These are phyloP conservation scores for Amazona ochrocephala DNA, from an alignment of 2,797 vertebrate genomes.

Conservation along the genomic window DNA sequence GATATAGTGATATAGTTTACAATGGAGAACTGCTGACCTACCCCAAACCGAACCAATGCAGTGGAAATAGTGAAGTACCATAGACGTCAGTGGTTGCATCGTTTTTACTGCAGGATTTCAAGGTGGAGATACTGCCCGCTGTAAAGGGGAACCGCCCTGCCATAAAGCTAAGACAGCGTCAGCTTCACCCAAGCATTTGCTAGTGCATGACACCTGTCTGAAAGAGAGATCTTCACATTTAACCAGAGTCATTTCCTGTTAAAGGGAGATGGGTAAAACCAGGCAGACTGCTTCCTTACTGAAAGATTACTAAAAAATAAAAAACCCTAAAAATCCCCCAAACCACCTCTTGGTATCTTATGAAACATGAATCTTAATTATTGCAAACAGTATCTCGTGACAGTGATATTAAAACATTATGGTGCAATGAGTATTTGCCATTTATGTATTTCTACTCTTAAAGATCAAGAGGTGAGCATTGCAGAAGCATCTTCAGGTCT, in stretches of 20 bases:
- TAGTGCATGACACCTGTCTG: background rate
- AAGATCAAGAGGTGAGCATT: background rate
- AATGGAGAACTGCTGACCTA: background rate
- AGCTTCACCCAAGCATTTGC: background rate
- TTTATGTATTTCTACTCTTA: background rate
- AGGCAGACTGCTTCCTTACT: background rate
- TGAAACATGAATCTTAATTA: background rate
- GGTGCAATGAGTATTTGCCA: background rate
- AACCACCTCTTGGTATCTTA: background rate
- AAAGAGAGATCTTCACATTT: background rate
- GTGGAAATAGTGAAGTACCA: accelerated
- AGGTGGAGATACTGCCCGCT: background rate
- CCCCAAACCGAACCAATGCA: background rate
- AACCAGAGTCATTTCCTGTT: background rate
- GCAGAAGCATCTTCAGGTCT: background rate
- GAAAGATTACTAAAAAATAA: background rate
- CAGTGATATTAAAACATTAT: background rate
- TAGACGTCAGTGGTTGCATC: accelerated
- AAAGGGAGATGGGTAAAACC: background rate
- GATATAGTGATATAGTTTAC: background rate
- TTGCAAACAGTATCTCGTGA: background rate
- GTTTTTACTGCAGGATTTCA: background rate
- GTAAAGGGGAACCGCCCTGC: background rate
- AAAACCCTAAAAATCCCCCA: background rate
- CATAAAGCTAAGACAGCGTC: background rate